These are phyloP conservation scores for Acleris literana DNA, from an alignment of 2,888 invertebrate species.

Conservation along the genomic window DNA sequence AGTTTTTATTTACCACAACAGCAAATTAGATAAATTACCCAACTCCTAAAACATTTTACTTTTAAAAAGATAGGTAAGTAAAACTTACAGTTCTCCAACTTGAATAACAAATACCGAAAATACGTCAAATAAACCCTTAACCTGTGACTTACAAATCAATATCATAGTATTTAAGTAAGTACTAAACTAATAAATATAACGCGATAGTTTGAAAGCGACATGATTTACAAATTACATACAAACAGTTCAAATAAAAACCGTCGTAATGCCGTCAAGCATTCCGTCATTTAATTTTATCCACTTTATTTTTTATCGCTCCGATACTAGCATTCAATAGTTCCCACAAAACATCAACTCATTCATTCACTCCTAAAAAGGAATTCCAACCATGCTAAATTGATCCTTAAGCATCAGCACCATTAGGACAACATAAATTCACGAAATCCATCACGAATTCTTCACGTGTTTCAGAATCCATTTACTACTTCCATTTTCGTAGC, in stretches of 20 bases:
- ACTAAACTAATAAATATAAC: conserved; percentile 1
- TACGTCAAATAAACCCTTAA: too few species aligned
- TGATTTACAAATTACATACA: conserved; percentile 33
- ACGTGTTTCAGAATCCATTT: conserved; percentile 60
- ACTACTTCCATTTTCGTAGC: conserved; percentile 62
- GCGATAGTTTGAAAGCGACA: conserved; percentile 1
- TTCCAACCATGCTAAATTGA: conserved; percentile 79
- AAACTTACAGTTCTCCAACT: too few species aligned
- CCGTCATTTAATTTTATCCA: conserved; percentile 59
- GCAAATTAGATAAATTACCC: too few species aligned
- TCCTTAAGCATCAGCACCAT: conserved; percentile 77
- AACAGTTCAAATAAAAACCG: conserved; percentile 54
- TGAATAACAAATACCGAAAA: too few species aligned
- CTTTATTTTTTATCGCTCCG: conserved; percentile 60
- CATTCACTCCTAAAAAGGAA: conserved; percentile 65
- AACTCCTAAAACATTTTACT: too few species aligned
- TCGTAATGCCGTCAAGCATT: conserved; percentile 58
- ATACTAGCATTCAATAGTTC: conserved; percentile 47
- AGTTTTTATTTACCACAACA: too few species aligned
- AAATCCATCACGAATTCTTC: conserved; percentile 71
- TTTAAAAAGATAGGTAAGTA: too few species aligned
- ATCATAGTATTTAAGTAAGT: too few species aligned
- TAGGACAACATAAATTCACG: conserved; percentile 69
- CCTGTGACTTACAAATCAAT: too few species aligned
- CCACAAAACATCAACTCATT: conserved; percentile 35